Evolutionary conservation across 2,113 vertebrate genomes (phyloP), one percentile per base, ranked within the genome.

Genomic region (Zosterops japonicus): DNA sequence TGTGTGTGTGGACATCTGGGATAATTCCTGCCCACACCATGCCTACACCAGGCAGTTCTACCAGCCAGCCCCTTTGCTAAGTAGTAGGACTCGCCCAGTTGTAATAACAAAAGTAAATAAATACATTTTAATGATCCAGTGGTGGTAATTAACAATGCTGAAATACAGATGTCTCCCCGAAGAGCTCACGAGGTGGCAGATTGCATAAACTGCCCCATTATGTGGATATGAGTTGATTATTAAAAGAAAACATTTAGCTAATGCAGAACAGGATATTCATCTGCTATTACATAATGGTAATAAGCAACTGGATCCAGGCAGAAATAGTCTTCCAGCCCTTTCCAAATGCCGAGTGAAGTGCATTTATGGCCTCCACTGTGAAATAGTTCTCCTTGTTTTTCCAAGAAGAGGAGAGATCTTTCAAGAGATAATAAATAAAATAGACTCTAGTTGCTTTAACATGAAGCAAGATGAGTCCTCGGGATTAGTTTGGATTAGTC

Each of bases 191-290:
- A 87, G 76, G 89, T 27, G 9, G 76, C 59, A 2, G 44, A 39
- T 97, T 97, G 95, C 96, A 91, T 90, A 95, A 97, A 69, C 67
- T 31, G 42, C 31, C 72, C 92, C 87, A 95, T 96, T 92, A 93
- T 76, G 85, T 55, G 79, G 78, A 25, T 87, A 88, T 20, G 74
- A 91, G 93, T 46, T 57, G 95, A 88, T 96, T 95, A 96, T 96
- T 95, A 96, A 97, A 97, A 97, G 94, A 97, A 97, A 95, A 96
- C 94, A 96, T 96, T 96, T 98, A 97, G 91, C 92, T 89, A 89
- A 94, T 28, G 95, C 93, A 92, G 94, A 91, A 19, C 71, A 78
- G 94, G 87, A 96, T 87, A 89, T 71, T 95, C 79, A 86, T 96
- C 90, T 96, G 72, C 77, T 84, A 56, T 96, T 97, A 89, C 81